Base-by-base conservation (phyloP, 2,113 vertebrate genomes). In the Todiramphus chloris region DNA sequence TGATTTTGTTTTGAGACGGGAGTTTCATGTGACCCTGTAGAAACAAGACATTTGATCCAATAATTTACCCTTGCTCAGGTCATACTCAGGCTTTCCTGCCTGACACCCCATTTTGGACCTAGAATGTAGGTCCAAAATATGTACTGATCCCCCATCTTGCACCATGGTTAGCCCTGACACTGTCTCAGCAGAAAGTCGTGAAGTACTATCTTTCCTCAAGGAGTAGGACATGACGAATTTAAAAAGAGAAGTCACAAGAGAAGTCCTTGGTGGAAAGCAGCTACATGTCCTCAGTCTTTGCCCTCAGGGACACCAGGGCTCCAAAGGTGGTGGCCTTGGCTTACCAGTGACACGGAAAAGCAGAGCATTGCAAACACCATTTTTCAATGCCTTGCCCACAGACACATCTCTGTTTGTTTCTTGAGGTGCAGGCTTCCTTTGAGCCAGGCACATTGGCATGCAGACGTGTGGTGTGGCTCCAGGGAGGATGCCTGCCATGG, bases 331-430 rank as follows among this genome's bases (percentile, higher is more conserved):
- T 43, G 23, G n/a, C 25, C 31, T 66, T 55, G 51, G 24, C 2
- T 0, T 58, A 56, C 43, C 55, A 58, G 20, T 43, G 30, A 58
- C 18, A 24, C 0, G 1, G 15, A 43, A 60, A 27, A 81, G 25
- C 27, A 58, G 14, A 64, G 12, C 12, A 31, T 11, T 64, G 43
- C 50, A 60, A 60, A 20, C 23, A 21, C 5, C 1, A 7, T 67
- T 37, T 60, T 74, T 68, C 59, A 89, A 28, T 33, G 31, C 27
- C 44, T 67, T 73, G 6, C 23, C 23, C n/a, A 23, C 31, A 62
- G 20, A n/a, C 0, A 1, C 5, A 1, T 41, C 28, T 72, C 0
- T 27, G 4, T 5, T 37, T 79, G 46, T 35, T 25, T 19, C 53
- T 66, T 6, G 5, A 0, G 37, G 15, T 33, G 11, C 9, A 7